Base-by-base conservation (phyloP, 23 tunicate genomes). In the Diplosoma virens region DNA sequence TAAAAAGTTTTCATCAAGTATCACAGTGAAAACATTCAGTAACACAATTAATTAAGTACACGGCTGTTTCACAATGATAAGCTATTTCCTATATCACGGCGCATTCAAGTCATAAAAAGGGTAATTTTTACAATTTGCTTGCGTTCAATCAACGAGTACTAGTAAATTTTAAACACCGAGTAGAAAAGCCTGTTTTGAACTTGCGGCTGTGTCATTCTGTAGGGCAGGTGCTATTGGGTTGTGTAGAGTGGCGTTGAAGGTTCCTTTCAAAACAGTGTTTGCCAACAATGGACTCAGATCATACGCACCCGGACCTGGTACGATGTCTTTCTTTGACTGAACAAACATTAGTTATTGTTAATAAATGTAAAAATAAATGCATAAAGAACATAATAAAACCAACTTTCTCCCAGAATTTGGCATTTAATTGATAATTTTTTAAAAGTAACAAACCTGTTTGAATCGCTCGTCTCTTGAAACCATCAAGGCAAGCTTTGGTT, bases 241-340 rank as follows among this genome's bases (percentile, higher is more conserved):
- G 76, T 85, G 87, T 18, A 92, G 33, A 0, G 97, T 92, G 21
- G 97, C 92, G 53, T 92, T 92, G 67, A 92, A 92, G 0, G 97
- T 92, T 58, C 97, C 97, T 59, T 86, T 75, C 41, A 92, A 71
- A 25, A 92, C 48, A 25, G 97, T 81, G 48, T 85, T 92, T 0
- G 93, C 92, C 4, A 92, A 16, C 53, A 85, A 47, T 11, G 97
- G 92, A 67, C 97, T 92, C 18, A 92, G 78, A 33, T 92, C 84
- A 59, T 92, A 92, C 29, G 92, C 67, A 0, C 92, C 97, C 1
- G 97, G 97, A 4, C 97, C 97, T 1, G 97, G 97, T 18, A 81
- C 92, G 2, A 84, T 86, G 18, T 92, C 87, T 58, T 71, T 77
- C 45, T 71, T 92, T 0, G 36, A 18, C 86, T 87, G 60, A 68